These are phyloP conservation scores for Oxycera nigricornis DNA, from an alignment of 2,888 invertebrate genomes.

Conservation along the genomic window DNA sequence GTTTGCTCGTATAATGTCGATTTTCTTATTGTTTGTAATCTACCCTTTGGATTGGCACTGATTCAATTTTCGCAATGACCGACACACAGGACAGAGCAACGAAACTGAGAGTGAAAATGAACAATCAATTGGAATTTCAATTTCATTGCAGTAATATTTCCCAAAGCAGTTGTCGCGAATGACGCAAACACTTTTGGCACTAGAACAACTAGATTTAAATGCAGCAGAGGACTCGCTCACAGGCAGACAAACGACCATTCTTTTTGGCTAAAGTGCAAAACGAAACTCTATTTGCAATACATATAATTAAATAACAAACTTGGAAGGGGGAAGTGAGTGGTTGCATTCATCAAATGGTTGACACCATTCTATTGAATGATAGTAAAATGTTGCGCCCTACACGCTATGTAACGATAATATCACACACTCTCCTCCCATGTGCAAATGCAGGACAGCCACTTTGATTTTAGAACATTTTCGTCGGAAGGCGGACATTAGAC, in stretches of 20 bases:
- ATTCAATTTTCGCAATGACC: constrained; percentile 28
- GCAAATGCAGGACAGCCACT: too few relatives aligned
- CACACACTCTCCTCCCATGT: too few relatives aligned
- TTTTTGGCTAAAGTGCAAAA: not conserved
- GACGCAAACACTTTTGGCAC: constrained; percentile 30
- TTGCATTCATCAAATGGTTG: constrained; percentile 19
- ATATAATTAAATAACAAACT: not conserved
- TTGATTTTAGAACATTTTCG: too few relatives aligned
- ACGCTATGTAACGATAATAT: too few relatives aligned
- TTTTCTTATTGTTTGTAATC: too few relatives aligned
- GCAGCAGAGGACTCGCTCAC: not conserved
- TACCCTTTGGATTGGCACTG: too few relatives aligned
- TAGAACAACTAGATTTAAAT: not conserved
- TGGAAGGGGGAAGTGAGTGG: constrained; percentile 1
- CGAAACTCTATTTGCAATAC: not conserved
- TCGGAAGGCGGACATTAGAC: too few relatives aligned
- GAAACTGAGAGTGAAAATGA: constrained; percentile 36
- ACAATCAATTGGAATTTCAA: constrained; percentile 33
- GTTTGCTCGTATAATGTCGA: too few relatives aligned
- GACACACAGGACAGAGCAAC: constrained; percentile 9
- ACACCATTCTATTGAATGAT: constrained; percentile 26
- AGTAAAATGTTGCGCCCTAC: not conserved
- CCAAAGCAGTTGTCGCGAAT: constrained; percentile 3
- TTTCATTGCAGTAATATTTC: constrained; percentile 28
- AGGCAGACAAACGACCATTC: not conserved